Evolutionary conservation across 2,888 invertebrate species (phyloP), one percentile per base, ranked within the genome.

Genomic region (Habroteleia sp.): DNA sequence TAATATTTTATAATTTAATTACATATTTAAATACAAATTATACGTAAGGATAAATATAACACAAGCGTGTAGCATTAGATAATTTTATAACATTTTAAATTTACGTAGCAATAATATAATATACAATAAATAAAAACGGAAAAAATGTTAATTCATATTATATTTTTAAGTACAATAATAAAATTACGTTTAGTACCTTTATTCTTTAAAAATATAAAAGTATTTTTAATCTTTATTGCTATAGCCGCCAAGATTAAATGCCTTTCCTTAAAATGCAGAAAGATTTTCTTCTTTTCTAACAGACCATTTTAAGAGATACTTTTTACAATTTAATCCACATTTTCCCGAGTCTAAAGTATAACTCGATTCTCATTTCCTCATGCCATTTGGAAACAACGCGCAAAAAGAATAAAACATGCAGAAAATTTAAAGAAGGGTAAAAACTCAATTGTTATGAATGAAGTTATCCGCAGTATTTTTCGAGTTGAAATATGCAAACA

Each of bases 381-480:
- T 14, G 6, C 8, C 7, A 2, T 23, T 13, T 7, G 6, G 33
- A 56, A 39, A 72, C n/a, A 31, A 56, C 25, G 11, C 11, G 46
- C 16, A 5, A 33, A 27, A 25, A 20, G 35, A 39, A 11, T 29
- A 7, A 10, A 31, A 37, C 13, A 16, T 10, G 37, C 23, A 2
- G 6, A 41, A 46, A 35, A 29, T 66, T 33, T 52, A 50, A 6
- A 8, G 23, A 14, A 17, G 31, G 5, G 41, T 14, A 63, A 74
- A 63, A 74, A 74, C 48, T 50, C 52, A 69, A 69, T 74, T 48
- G 69, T 58, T 42, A 33, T 56, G 65, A 65, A 74, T 74, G 74
- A 74, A 74, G 74, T 69, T 65, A 74, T 74, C 56, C 39, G 29
- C 17, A 50, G 50, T 56, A 74, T 74, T 68, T 62, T 56, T 6